These are phyloP conservation scores for Aphaenogaster floridana DNA, from an alignment of 1,140 invertebrate genomes.

Conservation along the genomic window DNA sequence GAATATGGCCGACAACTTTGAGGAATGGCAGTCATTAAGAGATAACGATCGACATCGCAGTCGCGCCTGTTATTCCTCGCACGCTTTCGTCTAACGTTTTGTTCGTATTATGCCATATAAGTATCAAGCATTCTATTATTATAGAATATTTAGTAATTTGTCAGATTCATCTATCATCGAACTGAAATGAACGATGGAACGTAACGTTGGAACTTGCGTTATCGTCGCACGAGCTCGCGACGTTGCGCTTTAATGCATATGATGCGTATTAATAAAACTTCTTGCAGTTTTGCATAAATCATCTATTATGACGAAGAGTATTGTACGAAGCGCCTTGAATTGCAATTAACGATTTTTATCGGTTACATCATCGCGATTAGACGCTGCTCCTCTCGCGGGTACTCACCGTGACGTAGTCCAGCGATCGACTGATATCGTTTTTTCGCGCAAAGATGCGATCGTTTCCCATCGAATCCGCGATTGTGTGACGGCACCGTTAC, in stretches of 20 bases:
- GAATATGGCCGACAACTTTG: neutral
- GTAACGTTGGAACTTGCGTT: neutral
- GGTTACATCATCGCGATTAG: slow-evolving; percentile 34
- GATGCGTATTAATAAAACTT: slow-evolving; percentile 13
- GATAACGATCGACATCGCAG: neutral
- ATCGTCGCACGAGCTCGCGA: too few relatives aligned
- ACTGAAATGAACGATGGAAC: neutral
- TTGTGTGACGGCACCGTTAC: slow-evolving; percentile 44
- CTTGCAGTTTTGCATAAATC: neutral
- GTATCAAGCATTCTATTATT: neutral
- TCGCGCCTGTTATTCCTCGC: neutral
- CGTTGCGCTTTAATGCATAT: neutral
- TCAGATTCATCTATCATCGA: neutral
- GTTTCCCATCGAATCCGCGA: slow-evolving; percentile 25
- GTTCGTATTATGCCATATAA: neutral
- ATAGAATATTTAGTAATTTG: neutral
- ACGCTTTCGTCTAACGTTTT: neutral
- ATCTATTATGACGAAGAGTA: neutral
- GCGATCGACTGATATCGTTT: neutral
- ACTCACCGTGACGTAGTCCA: neutral
- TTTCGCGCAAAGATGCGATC: neutral
- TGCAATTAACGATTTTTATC: slow-evolving; percentile 25
- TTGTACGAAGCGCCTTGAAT: neutral
- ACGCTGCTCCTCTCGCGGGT: neutral
- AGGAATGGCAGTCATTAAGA: slow-evolving; percentile 25